A percentile compares a stretch with the other conserved stretches of the same genome.
Evolutionary conservation across 2,888 invertebrate species (phyloP).

Genomic region (Conus canariensis): DNA sequence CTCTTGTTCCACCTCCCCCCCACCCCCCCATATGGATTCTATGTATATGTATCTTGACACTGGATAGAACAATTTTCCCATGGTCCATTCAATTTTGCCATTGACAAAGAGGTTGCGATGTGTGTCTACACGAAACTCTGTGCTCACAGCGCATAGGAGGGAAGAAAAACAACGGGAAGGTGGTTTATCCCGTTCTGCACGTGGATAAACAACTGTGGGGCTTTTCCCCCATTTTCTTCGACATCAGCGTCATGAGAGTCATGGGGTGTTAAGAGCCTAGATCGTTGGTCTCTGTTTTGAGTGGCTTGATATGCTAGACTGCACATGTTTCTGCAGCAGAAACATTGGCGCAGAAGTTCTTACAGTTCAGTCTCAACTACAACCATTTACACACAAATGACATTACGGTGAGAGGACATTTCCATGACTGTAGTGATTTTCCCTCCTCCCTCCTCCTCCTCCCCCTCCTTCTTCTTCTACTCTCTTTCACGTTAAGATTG

Average conservation of each 20-base stretch:
- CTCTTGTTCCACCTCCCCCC: too few species aligned
- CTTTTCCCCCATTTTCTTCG: neutral
- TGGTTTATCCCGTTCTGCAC: neutral
- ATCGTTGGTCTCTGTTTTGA: neutral
- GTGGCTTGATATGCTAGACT: neutral
- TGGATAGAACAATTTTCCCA: neutral
- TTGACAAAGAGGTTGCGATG: conserved; percentile 1
- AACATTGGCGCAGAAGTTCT: neutral
- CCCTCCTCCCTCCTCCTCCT: too few species aligned
- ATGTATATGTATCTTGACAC: neutral
- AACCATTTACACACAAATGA: too few species aligned
- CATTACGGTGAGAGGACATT: too few species aligned
- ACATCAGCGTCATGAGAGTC: neutral
- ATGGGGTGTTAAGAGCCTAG: neutral
- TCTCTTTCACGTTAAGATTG: too few species aligned
- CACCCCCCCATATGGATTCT: too few species aligned
- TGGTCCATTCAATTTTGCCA: neutral
- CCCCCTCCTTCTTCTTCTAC: too few species aligned
- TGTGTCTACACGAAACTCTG: neutral
- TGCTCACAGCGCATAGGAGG: conserved; percentile 1
- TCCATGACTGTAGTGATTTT: too few species aligned
- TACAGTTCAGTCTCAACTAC: too few species aligned
- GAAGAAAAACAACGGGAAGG: neutral
- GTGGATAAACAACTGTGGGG: conserved; percentile 13
- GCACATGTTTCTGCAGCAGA: neutral